Evolutionary conservation across 2,113 vertebrate species (phyloP), one percentile per base, ranked within the genome.

Genomic region (Lepisosteus osseus): DNA sequence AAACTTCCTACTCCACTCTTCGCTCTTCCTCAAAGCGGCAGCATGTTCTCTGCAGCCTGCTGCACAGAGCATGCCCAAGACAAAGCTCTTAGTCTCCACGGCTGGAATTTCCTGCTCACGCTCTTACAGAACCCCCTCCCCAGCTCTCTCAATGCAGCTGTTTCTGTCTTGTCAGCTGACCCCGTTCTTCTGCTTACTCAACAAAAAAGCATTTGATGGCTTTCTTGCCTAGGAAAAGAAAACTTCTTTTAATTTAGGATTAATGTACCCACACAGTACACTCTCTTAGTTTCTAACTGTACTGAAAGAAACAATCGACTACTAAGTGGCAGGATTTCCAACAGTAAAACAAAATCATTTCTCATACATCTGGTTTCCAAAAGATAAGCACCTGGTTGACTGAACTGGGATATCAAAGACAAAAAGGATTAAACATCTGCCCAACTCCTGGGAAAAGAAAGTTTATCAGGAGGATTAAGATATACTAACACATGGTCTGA

Each of bases 131-230:
- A 71, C 72, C 69, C 75, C 77, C 73, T 70, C 79, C 67, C 65
- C 61, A 70, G 15, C 80, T 77, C 74, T 75, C 77, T 75, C 74
- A 64, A 76, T 79, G 86, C 69, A 83, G 75, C 77, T 85, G 86
- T 87, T 87, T 67, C 82, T 82, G 80, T 85, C 83, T 85, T 74
- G 86, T 88, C 88, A 90, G 71, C 83, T 87, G 88, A 88, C 77
- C 76, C 72, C 86, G 67, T 73, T 82, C 83, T 83, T 86, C 73
- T 82, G 74, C 84, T 83, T 80, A 84, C 70, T 68, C 72, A 77
- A 81, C 71, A 79, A 73, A 77, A 75, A 13, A 63, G 57, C 65
- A 68, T 80, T 77, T 81, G 69, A 81, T 82, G 65, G 63, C 15
- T 47, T 54, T 67, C 63, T 66, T 54, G 72, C 67, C 76, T 71